Evolutionary conservation across 2,888 invertebrate species (phyloP).

Genomic region (Metallyticus violacea): DNA sequence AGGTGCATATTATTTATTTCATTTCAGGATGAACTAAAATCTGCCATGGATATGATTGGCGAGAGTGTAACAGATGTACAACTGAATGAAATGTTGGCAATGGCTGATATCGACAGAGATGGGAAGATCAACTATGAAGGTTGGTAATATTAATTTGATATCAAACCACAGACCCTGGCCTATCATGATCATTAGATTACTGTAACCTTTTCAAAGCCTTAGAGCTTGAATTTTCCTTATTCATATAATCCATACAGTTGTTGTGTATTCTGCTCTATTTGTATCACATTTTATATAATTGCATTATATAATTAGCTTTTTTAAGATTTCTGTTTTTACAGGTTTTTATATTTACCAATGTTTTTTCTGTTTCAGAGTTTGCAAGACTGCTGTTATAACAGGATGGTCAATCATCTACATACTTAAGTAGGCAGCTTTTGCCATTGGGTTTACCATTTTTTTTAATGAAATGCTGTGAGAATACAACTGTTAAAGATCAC

Average conservation of each 20-base stretch:
- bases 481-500: background rate
- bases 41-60: constrained; percentile 80
- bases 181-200: too few relatives aligned
- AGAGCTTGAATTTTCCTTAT: too few relatives aligned
- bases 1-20: background rate
- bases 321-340: too few relatives aligned
- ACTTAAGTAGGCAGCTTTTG: background rate
- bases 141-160: constrained; percentile 43
- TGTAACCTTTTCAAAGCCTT: too few relatives aligned
- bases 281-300: too few relatives aligned
- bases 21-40: constrained; percentile 65
- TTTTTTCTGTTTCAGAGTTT: constrained; percentile 53
- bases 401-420: background rate
- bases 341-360: constrained; percentile 33
- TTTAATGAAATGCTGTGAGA: background rate
- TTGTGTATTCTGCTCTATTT: too few relatives aligned
- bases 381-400: constrained; percentile 57
- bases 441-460: background rate
- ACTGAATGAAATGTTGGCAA: constrained; percentile 67
- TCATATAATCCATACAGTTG: too few relatives aligned
- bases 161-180: too few relatives aligned
- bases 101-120: constrained; percentile 76
- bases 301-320: too few relatives aligned
- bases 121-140: constrained; percentile 82
- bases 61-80: constrained; percentile 73